Conservation (phyloP, 2,888 invertebrate species). For the Eilema griseolum region DNA sequence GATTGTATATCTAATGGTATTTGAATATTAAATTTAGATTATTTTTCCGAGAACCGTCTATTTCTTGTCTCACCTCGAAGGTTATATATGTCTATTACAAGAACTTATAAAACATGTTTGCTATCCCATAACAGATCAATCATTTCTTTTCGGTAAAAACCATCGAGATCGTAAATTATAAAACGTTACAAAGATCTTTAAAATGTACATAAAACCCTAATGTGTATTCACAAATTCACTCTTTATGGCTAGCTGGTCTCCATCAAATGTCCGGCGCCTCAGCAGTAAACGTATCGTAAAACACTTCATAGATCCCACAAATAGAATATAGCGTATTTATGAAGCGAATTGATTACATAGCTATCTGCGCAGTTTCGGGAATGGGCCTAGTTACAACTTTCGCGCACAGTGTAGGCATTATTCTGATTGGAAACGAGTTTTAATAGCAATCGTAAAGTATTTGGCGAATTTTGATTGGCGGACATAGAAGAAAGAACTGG, state of each 20-base stretch:
- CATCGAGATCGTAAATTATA: constrained; percentile 5
- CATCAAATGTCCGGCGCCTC: constrained; percentile 7
- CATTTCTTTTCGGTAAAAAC: neutral
- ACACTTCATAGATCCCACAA: constrained; percentile 21
- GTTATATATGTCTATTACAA: neutral
- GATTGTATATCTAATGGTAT: too few relatives aligned
- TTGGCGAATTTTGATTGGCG: neutral
- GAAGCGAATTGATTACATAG: constrained; percentile 29
- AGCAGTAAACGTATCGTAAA: constrained; percentile 22
- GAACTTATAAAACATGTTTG: too few relatives aligned
- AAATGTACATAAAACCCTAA: constrained; percentile 11
- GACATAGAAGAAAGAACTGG: neutral
- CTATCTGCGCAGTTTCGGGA: constrained; percentile 39
- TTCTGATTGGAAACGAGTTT: constrained; percentile 12
- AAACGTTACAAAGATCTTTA: constrained; percentile 7
- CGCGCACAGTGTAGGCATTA: constrained; percentile 27
- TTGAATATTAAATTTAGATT: neutral
- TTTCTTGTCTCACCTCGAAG: constrained; percentile 3
- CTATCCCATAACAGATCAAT: neutral
- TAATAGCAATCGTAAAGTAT: neutral
- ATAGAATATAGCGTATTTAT: constrained; percentile 39
- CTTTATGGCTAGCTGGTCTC: constrained; percentile 13
- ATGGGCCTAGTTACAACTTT: constrained; percentile 33
- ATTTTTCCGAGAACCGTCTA: neutral
- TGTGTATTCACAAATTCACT: constrained; percentile 7